Conservation (phyloP, 92 coral and sea anemone species). For the Chrysogorgia sp. region DNA sequence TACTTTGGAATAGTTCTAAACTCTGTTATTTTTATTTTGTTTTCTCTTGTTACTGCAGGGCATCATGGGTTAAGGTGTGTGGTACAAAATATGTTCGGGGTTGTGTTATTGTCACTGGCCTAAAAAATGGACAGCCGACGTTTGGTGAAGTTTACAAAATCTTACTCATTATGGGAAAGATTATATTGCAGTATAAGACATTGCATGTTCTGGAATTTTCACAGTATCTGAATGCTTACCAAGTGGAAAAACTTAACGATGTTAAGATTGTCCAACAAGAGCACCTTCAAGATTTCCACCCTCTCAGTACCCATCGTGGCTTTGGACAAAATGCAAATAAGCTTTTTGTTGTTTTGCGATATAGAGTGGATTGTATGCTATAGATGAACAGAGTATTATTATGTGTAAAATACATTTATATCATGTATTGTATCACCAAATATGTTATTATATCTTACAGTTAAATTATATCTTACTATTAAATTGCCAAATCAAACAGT, state of each 20-base stretch:
- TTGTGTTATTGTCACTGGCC: constrained; percentile 55
- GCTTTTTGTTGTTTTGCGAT: constrained; percentile 36
- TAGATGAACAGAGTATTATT: no score
- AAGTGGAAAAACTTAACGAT: constrained; percentile 21
- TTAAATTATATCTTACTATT: no score
- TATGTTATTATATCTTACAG: no score
- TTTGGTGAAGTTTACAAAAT: constrained; percentile 46
- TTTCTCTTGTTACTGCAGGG: constrained; percentile 21
- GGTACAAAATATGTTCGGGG: neutral
- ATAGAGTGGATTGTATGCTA: constrained; percentile 49
- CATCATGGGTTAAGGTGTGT: constrained; percentile 43
- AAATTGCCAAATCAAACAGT: no score
- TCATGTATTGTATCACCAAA: no score
- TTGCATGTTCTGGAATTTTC: constrained; percentile 33
- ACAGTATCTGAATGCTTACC: constrained; percentile 44
- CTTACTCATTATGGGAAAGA: constrained; percentile 39
- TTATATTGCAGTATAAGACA: constrained; percentile 37
- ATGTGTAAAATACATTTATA: no score
- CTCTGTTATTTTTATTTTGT: neutral
- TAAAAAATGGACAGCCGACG: constrained; percentile 47
- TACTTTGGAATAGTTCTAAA: neutral
- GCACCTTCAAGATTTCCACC: constrained; percentile 45
- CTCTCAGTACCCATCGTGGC: constrained; percentile 48
- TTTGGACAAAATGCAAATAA: constrained; percentile 46
- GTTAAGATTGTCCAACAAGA: constrained; percentile 30